Percentiles rank a stretch among this genome's conserved stretches.
These are phyloP conservation scores for Catamblyrhynchus diadema DNA, from an alignment of 2,797 vertebrate genomes.

Conservation along the genomic window DNA sequence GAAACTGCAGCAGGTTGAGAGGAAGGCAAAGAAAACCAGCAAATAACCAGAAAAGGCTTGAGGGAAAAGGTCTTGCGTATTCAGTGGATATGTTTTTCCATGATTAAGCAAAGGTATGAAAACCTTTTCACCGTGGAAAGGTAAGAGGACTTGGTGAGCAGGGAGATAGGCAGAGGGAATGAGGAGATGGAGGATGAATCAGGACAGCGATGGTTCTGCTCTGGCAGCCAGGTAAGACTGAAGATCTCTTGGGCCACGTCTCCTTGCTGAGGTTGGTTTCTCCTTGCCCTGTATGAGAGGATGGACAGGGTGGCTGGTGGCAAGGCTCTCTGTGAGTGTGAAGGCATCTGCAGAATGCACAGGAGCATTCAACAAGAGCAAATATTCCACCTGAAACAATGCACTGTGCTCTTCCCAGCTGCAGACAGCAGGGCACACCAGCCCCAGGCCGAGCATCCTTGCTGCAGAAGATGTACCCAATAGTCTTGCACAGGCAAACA, in stretches of 20 bases:
- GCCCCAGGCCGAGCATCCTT: neutral
- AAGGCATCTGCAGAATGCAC: neutral
- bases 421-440: neutral
- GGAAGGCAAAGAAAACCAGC: neutral
- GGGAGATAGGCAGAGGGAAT: neutral
- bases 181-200: neutral
- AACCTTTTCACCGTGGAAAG: neutral
- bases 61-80: neutral
- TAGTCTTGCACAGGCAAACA: fast-evolving
- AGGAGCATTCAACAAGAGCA: neutral
- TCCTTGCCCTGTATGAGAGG: fast-evolving
- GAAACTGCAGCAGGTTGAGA: neutral
- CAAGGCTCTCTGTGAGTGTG: fast-evolving
- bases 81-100: neutral
- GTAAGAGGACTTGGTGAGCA: neutral
- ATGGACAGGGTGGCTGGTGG: neutral
- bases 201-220: neutral
- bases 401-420: neutral
- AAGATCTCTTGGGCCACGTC: neutral
- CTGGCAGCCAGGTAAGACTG: neutral
- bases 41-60: neutral
- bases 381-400: neutral
- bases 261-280: neutral
- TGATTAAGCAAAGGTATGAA: neutral
- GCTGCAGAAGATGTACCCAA: neutral